Evolutionary conservation across 2,888 invertebrate species (phyloP).

Genomic region (Dicycla oo): DNA sequence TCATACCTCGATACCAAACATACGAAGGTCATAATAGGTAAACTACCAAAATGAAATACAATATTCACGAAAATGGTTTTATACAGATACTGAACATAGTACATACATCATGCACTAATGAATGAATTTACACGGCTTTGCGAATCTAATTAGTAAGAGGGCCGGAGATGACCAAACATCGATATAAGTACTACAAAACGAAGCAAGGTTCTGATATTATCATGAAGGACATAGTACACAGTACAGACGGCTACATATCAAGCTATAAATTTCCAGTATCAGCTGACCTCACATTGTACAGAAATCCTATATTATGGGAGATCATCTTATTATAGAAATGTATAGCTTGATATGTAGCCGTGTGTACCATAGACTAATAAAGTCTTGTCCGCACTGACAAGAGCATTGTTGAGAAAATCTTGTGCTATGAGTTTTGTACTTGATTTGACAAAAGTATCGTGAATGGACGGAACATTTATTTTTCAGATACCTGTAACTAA

Average conservation of each 20-base stretch:
- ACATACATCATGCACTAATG: slow-evolving; percentile 60
- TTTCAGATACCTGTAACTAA: not conserved
- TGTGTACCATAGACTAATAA: slow-evolving; percentile 23
- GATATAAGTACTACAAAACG: slow-evolving; percentile 43
- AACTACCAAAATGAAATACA: slow-evolving; percentile 59
- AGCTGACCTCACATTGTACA: too few relatives aligned
- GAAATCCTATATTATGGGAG: too few relatives aligned
- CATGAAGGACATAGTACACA: slow-evolving; percentile 5
- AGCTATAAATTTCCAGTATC: too few relatives aligned
- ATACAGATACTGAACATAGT: slow-evolving; percentile 52
- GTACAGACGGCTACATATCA: too few relatives aligned
- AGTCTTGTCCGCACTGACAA: slow-evolving; percentile 12
- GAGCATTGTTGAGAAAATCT: not conserved
- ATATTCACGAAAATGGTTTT: slow-evolving; percentile 52
- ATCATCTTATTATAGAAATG: too few relatives aligned
- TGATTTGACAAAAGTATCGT: not conserved
- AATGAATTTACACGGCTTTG: slow-evolving; percentile 55
- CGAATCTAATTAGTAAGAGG: slow-evolving; percentile 53
- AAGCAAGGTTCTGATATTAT: slow-evolving; percentile 44
- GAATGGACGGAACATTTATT: not conserved
- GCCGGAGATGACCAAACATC: slow-evolving; percentile 50
- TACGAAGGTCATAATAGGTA: slow-evolving; percentile 23
- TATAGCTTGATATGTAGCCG: too few relatives aligned
- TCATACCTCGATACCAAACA: not conserved
- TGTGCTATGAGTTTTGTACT: too few relatives aligned